These are phyloP conservation scores for Agonopterix heracliana DNA, from an alignment of 2,888 invertebrate genomes.

Conservation along the genomic window DNA sequence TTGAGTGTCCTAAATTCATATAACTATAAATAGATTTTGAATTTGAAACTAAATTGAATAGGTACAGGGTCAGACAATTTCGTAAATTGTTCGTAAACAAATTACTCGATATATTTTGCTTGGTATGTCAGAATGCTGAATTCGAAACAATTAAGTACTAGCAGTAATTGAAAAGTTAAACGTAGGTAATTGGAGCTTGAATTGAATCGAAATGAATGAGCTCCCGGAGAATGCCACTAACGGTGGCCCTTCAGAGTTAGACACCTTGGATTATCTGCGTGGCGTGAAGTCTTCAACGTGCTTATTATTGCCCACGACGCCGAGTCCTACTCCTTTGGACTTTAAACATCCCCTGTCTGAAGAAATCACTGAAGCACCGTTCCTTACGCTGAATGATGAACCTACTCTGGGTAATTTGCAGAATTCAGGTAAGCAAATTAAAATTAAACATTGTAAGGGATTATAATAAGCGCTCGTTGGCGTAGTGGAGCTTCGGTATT, in stretches of 20 bases:
- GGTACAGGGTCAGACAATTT: too few relatives aligned
- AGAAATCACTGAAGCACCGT: conserved; percentile 65
- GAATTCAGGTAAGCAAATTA: conserved; percentile 39
- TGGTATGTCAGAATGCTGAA: too few relatives aligned
- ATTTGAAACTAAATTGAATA: too few relatives aligned
- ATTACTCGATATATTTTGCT: too few relatives aligned
- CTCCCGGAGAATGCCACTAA: conserved; percentile 41
- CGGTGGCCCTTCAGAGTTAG: conserved; percentile 43
- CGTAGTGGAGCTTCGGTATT: too few relatives aligned
- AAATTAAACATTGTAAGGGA: background rate
- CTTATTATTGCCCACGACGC: conserved; percentile 76
- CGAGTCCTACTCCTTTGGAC: conserved; percentile 76
- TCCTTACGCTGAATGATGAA: conserved; percentile 51
- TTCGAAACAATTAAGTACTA: too few relatives aligned
- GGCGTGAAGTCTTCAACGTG: conserved; percentile 82
- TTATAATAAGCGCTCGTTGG: too few relatives aligned
- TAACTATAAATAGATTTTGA: too few relatives aligned
- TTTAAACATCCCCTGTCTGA: conserved; percentile 77
- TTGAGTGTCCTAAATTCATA: too few relatives aligned
- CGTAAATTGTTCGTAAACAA: too few relatives aligned
- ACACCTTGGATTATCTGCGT: conserved; percentile 59
- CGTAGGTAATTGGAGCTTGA: too few relatives aligned
- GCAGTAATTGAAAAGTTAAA: too few relatives aligned
- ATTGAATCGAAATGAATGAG: conserved; percentile 44
- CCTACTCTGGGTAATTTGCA: conserved; percentile 45